Evolutionary conservation across 1,140 invertebrate species (phyloP), one percentile per base, ranked within the genome.

Genomic region (Hycleus phaleratus): DNA sequence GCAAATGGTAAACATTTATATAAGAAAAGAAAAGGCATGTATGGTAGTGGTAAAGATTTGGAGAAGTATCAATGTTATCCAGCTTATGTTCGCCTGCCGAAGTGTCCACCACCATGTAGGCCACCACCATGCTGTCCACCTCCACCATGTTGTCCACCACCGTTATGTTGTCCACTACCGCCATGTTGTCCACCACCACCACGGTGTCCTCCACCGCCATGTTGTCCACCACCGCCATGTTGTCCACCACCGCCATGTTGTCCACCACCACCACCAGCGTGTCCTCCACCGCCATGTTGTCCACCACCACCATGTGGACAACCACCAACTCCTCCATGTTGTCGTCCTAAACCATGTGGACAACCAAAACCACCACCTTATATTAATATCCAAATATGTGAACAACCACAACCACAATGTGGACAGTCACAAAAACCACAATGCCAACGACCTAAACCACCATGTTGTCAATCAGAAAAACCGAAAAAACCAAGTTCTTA

Each of bases 21-120:
- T 1, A 64, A 47, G 46, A 56, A 18, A 18, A 46, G 38, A 60
- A 61, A 43, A 24, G 11, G 18, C 18, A 18, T 18, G 18, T 18
- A 18, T 32, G 32, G 32, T 32, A 32, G 32, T 32, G 32, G 32
- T 32, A 62, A 59, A 10, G 59, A 60, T 49, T 47, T 71, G 49
- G 70, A 71, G 49, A 44, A 70, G 49, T 70, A 70, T 47, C 67
- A 71, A 42, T 68, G 68, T 49, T 70, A 69, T 61, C 66, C 67
- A 9, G 69, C 69, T n/a, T 71, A 67, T 32, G 61, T 71, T 5
- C 63, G 64, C 43, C 52, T 54, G 38, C 62, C 58, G 39, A 49
- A 3, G 18, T 46, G 38, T 26, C 54, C 48, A 9, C 53, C 46
- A n/a, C 52, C 53, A 32, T 61, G 50, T 62, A 4, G 46, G 9